phyloP scores from a whole-genome alignment of 2,797 vertebrate genomes.

The Pantherophis alleghaniensis region DNA sequence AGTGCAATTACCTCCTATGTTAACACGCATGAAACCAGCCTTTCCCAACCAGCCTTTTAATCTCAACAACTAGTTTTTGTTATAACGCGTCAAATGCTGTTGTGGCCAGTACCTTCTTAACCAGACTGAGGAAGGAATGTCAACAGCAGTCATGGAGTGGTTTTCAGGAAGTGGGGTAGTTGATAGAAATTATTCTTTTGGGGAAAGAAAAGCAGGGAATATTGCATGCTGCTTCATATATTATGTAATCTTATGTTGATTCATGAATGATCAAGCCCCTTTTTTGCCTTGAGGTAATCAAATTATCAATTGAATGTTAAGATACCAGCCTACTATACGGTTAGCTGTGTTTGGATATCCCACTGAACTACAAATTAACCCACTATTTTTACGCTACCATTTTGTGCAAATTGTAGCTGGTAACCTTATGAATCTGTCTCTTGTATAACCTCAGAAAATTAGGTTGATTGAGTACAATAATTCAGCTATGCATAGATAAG shows the following conservation, averaged over 20 bases:
- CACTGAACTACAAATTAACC: neutral
- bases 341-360: neutral
- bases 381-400: neutral
- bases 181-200: neutral
- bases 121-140: neutral
- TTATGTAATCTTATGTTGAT: neutral
- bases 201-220: neutral
- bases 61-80: neutral
- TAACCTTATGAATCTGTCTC: neutral
- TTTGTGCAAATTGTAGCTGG: neutral
- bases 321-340: neutral
- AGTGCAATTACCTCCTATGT: neutral
- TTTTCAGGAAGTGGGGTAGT: neutral
- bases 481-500: neutral
- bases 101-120: neutral
- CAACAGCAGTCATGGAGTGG: neutral
- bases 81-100: neutral
- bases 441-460: neutral
- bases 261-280: neutral
- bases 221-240: neutral
- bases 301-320: neutral
- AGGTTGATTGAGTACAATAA: neutral
- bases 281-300: neutral
- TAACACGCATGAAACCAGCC: neutral
- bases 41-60: neutral